These are phyloP conservation scores for Tetramorium alpestre DNA, from an alignment of 1,140 invertebrate genomes.

Conservation along the genomic window DNA sequence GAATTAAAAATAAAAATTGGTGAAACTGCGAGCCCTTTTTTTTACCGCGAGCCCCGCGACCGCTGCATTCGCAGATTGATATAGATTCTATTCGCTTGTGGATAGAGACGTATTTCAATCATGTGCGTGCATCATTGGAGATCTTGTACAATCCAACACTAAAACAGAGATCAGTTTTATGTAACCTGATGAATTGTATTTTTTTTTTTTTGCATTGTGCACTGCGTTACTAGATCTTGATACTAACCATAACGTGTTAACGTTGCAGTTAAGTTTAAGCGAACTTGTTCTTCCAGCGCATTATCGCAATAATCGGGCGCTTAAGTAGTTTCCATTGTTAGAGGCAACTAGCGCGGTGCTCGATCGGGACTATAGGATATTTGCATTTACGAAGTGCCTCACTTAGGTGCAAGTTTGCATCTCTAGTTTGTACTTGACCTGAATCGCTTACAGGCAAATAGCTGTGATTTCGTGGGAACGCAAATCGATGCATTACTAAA, in stretches of 20 bases:
- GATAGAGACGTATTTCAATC: slow-evolving; percentile 38
- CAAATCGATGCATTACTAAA: slow-evolving; percentile 45
- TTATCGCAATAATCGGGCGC: slow-evolving; percentile 43
- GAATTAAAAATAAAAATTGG: slow-evolving; percentile 56
- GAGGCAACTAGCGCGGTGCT: slow-evolving; percentile 59
- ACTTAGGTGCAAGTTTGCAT: slow-evolving; percentile 61
- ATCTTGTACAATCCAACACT: not conserved
- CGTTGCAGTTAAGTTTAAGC: slow-evolving; percentile 49
- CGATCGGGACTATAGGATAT: slow-evolving; percentile 65
- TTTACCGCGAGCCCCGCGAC: not conserved
- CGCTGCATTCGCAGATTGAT: slow-evolving; percentile 27
- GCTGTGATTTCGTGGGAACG: slow-evolving; percentile 37
- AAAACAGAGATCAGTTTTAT: not conserved
- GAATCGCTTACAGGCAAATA: slow-evolving; percentile 67
- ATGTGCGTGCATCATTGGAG: slow-evolving; percentile 25
- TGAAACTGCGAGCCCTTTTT: not conserved
- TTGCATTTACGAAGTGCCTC: slow-evolving; percentile 63
- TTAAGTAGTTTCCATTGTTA: slow-evolving; percentile 68
- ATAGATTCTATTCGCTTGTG: slow-evolving; percentile 9
- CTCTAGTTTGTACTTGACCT: slow-evolving; percentile 70
- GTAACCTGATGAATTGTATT: not conserved
- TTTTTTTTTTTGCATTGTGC: not conserved
- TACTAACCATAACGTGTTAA: slow-evolving; percentile 5
- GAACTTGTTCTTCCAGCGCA: slow-evolving; percentile 56
- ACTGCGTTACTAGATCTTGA: not conserved